phyloP scores from a whole-genome alignment of 2,113 vertebrate genomes.

The Pluvianellus socialis region DNA sequence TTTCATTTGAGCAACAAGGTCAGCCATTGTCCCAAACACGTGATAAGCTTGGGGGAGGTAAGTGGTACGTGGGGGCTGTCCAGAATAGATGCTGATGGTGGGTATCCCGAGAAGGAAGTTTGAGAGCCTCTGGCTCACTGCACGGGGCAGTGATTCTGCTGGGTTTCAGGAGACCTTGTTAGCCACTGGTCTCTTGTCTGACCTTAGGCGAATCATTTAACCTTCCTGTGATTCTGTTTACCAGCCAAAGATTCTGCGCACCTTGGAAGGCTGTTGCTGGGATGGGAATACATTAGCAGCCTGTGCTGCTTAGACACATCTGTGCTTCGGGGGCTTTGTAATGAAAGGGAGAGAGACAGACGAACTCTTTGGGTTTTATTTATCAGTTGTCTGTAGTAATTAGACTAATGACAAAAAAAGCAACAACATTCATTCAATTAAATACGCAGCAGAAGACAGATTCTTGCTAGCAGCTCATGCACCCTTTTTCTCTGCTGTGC shows the following conservation, averaged over 20 bases:
- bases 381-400: background rate
- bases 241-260: background rate
- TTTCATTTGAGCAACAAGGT: background rate
- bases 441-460: background rate
- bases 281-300: background rate
- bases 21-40: background rate
- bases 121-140: background rate
- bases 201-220: background rate
- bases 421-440: background rate
- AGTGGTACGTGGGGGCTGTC: fast-evolving
- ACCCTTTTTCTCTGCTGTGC: background rate
- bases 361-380: background rate
- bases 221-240: background rate
- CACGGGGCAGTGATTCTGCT: background rate
- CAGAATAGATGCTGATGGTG: background rate
- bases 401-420: background rate
- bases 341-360: background rate
- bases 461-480: background rate
- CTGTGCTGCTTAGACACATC: background rate
- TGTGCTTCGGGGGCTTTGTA: background rate
- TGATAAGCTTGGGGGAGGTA: background rate
- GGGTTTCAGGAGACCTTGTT: background rate
- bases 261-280: background rate
- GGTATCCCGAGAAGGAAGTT: background rate
- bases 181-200: background rate